phyloP scores from a whole-genome alignment of 2,797 vertebrate genomes.

The Pipistrellus pygmaeus region DNA sequence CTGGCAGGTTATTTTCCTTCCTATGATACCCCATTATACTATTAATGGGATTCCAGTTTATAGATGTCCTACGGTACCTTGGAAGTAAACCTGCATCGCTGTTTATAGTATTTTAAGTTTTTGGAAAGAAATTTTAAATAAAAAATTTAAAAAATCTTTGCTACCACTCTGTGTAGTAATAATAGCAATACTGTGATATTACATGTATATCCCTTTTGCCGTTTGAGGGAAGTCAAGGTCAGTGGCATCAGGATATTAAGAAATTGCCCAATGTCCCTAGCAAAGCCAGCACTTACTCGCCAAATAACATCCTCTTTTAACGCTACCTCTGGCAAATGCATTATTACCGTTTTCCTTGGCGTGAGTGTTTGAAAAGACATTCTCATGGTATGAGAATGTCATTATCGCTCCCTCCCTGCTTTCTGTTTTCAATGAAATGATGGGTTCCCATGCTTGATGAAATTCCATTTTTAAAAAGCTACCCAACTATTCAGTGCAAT shows the following conservation, averaged over 20 bases:
- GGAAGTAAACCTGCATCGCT: neutral
- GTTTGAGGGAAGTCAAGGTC: neutral
- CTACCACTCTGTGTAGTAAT: neutral
- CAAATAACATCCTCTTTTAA: neutral
- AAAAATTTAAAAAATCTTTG: neutral
- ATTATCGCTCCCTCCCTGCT: neutral
- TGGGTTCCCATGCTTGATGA: neutral
- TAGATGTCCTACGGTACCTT: neutral
- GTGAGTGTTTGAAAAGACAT: neutral
- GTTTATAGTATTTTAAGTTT: neutral
- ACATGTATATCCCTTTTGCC: neutral
- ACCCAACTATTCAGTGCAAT: neutral
- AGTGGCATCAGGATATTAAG: neutral
- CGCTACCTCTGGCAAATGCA: neutral
- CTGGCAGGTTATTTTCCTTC: neutral
- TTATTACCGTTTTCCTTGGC: neutral
- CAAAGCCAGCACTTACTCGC: neutral
- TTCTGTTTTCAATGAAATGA: constrained; percentile 12
- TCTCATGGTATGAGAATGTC: neutral
- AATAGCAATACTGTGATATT: neutral
- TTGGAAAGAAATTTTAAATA: neutral
- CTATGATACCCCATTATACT: neutral
- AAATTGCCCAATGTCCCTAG: neutral
- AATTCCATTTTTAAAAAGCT: neutral
- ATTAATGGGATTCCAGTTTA: neutral